Base-by-base conservation (phyloP, 1,140 invertebrate genomes). In the Sycobia sp. region DNA sequence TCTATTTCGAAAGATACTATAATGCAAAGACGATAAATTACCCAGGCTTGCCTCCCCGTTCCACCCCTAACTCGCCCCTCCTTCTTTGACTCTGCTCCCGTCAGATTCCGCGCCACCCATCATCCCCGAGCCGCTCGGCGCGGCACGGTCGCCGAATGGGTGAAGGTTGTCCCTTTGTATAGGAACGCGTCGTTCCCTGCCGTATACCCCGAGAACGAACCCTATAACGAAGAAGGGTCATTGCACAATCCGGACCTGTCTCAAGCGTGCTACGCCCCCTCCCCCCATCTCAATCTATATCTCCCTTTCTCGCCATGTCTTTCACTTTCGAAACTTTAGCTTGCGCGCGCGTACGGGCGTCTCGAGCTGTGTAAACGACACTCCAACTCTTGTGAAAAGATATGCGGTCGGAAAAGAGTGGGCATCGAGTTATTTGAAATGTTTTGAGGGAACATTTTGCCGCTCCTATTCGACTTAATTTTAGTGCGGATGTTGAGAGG, bases 101-200 rank as follows among this genome's bases (percentile, higher is more conserved):
- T 43, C 25, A 43, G 39, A 55, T 55, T 55, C 39, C 53, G 29
- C 18, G 25, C 18, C 36, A 54, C n/a, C n/a, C n/a, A n/a, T n/a
- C n/a, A n/a, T n/a, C n/a, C n/a, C n/a, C n/a, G n/a, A n/a, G n/a
- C n/a, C n/a, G n/a, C n/a, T n/a, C n/a, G n/a, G n/a, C n/a, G n/a
- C n/a, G n/a, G n/a, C n/a, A 39, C 38, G 50, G 50, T 16, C 16
- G 49, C 3, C 22, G 25, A 9, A 44, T 44, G 18, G 22, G 13
- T 18, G 18, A 44, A 18, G 10, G 38, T 4, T 20, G 3, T 44
- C n/a, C 32, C 49, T 36, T 51, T 36, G 29, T 36, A 22, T 16
- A 34, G 27, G 20, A n/a, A n/a, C n/a, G n/a, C 18, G 18, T 23
- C 50, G 16, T 10, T 23, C 34, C 49, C 13, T 34, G 8, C 50